These are phyloP conservation scores for Sericinus montela DNA, from an alignment of 2,888 invertebrate genomes.

Conservation along the genomic window DNA sequence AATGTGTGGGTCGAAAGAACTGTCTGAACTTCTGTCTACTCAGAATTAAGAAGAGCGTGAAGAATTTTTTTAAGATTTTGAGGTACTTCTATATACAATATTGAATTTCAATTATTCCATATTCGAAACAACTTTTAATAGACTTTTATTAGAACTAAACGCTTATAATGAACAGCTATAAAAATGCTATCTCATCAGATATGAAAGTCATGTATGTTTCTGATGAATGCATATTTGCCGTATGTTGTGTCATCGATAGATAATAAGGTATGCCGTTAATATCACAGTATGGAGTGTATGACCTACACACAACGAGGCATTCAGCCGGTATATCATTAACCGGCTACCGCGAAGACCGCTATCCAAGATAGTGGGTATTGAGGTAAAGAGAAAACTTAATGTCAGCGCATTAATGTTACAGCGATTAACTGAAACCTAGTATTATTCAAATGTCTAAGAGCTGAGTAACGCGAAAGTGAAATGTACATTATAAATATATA, in stretches of 20 bases:
- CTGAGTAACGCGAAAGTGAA: background rate
- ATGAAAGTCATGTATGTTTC: slow-evolving; percentile 19
- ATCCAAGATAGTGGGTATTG: slow-evolving; percentile 33
- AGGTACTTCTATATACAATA: too few relatives aligned
- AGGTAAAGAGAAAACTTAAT: slow-evolving; percentile 51
- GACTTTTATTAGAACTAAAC: too few relatives aligned
- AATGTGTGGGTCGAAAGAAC: too few relatives aligned
- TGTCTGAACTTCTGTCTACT: too few relatives aligned
- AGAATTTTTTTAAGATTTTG: too few relatives aligned
- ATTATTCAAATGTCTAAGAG: background rate
- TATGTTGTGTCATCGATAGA: slow-evolving; percentile 50
- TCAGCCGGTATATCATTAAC: slow-evolving; percentile 51
- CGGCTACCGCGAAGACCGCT: slow-evolving; percentile 42
- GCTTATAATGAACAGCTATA: too few relatives aligned
- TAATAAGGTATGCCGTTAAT: slow-evolving; percentile 63
- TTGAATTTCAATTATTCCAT: too few relatives aligned
- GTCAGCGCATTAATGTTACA: slow-evolving; percentile 32
- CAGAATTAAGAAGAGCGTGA: too few relatives aligned
- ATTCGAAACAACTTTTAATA: too few relatives aligned
- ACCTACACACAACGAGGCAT: slow-evolving; percentile 45
- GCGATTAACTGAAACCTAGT: slow-evolving; percentile 37
- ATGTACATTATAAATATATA: too few relatives aligned
- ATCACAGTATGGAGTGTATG: slow-evolving; percentile 50
- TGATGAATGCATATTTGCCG: slow-evolving; percentile 23
- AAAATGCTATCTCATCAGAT: slow-evolving; percentile 7